Evolutionary conservation across 2,888 invertebrate species (phyloP), one percentile per base, ranked within the genome.

Genomic region (Nemapogon koenigi): DNA sequence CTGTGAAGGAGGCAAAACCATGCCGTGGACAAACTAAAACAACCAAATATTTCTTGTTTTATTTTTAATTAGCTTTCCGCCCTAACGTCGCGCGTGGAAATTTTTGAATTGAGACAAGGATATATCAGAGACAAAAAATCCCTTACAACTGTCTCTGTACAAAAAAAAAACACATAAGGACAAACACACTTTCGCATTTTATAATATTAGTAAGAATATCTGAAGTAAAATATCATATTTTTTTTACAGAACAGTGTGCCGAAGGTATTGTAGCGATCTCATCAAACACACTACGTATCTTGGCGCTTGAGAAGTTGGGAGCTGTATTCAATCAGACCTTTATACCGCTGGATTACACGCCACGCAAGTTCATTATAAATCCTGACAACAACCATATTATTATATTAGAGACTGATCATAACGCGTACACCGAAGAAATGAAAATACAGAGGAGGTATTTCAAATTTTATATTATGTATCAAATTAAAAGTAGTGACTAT

Each of bases 261-360:
- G 99, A 99, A 69, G 99, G 99, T 48, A 96, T 99, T 49, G 99
- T 99, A 1, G 99, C 99, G 0, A 99, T 99, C 62, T 96, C 97
- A 0, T 94, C 96, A 1, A 99, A 99, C 59, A 98, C 98, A 0
- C 78, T 99, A 37, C 83, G 97, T 57, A 99, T 99, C 83, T 84
- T 99, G 64, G 97, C 98, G 0, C 76, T 99, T 38, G 99, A 99
- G 65, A 99, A 99, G 65, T 76, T 99, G 2, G 99, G 99, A 0
- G 97, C 97, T 0, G 96, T 99, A 2, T 99, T 99, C 65, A 99
- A 99, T 73, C 97, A 97, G 66, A 89, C 94, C 16, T 90, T 91
- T 3, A 89, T 94, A 53, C 93, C 94, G 0, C 76, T 99, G 37
- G 95, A 97, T 49, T 97, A 94, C 58, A 99, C 99, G 0, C 99